Percentiles rank a stretch among this genome's conserved stretches.
phyloP scores from a whole-genome alignment of 1,140 invertebrate genomes.

The Mycetomoellerius zeteki region DNA sequence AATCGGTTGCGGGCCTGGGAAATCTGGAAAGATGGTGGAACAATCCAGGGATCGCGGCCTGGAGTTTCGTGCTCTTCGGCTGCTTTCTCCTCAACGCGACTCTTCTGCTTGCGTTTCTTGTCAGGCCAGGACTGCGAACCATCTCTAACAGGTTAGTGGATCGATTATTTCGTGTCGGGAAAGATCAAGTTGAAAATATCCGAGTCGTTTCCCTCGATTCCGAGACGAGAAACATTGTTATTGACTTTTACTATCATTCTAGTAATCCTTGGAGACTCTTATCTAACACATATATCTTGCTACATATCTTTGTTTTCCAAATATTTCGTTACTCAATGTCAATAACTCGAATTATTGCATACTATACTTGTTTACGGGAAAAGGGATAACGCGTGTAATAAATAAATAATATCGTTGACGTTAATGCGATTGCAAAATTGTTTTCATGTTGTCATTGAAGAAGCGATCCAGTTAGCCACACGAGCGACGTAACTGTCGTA shows the following conservation, averaged over 20 bases:
- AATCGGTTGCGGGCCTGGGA: conserved; percentile 81
- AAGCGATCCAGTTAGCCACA: not conserved
- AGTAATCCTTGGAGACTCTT: not conserved
- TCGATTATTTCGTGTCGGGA: not conserved
- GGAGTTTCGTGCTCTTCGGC: conserved; percentile 83
- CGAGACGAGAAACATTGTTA: not conserved
- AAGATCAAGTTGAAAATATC: not conserved
- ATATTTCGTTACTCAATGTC: not conserved
- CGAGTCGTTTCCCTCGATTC: not conserved
- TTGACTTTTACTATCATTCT: not conserved
- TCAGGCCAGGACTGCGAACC: conserved; percentile 88
- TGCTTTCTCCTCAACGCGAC: conserved; percentile 83
- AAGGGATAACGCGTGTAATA: not conserved
- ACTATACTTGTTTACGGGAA: not conserved
- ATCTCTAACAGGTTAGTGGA: conserved; percentile 88
- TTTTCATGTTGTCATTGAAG: not conserved
- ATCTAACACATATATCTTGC: not conserved
- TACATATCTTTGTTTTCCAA: not conserved
- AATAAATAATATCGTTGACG: conserved; percentile 36
- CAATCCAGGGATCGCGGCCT: conserved; percentile 79
- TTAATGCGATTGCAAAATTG: conserved; percentile 26
- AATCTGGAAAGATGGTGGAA: conserved; percentile 83
- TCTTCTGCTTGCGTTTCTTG: conserved; percentile 89
- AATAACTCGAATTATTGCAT: not conserved
- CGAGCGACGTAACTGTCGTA: conserved; percentile 11